phyloP scores from a whole-genome alignment of 1,140 invertebrate genomes.

The Chymomyza costata region DNA sequence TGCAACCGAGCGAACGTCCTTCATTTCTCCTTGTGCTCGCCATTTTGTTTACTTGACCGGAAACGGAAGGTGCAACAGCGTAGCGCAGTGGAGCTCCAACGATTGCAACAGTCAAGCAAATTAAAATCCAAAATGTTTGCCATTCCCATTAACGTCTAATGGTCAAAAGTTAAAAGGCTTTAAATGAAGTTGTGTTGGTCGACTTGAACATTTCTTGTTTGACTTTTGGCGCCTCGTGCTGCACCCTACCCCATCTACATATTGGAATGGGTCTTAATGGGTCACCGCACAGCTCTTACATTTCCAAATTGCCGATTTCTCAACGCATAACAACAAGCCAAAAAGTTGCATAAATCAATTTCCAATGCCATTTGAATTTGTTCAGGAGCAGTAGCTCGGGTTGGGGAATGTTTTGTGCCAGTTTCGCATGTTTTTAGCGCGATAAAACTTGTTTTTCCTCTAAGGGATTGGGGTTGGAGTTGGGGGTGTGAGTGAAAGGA shows the following conservation, averaged over 20 bases:
- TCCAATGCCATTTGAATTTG: slow-evolving; percentile 18
- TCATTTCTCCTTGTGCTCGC: slow-evolving; percentile 42
- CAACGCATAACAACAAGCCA: slow-evolving; percentile 13
- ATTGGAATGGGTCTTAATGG: slow-evolving; percentile 47
- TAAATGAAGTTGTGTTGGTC: slow-evolving; percentile 12
- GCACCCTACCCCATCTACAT: neutral
- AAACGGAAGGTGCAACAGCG: slow-evolving; percentile 43
- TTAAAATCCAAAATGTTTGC: slow-evolving; percentile 47
- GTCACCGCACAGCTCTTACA: slow-evolving; percentile 50
- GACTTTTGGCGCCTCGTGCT: no score
- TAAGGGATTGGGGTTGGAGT: no score
- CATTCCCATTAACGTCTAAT: slow-evolving; percentile 38
- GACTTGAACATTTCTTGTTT: neutral
- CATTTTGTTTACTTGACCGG: slow-evolving; percentile 51
- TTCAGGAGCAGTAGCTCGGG: no score
- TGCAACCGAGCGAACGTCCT: slow-evolving; percentile 39
- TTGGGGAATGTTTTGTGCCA: no score
- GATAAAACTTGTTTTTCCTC: slow-evolving; percentile 33
- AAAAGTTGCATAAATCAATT: slow-evolving; percentile 63
- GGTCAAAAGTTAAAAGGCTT: slow-evolving; percentile 20
- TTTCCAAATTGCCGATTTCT: slow-evolving; percentile 43
- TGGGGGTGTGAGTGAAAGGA: neutral
- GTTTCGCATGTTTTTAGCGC: slow-evolving; percentile 34
- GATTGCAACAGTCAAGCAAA: slow-evolving; percentile 25
- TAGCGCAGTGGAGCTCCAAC: neutral